phyloP scores from a whole-genome alignment of 2,888 invertebrate species.

The Euspilapteryx auroguttella region DNA sequence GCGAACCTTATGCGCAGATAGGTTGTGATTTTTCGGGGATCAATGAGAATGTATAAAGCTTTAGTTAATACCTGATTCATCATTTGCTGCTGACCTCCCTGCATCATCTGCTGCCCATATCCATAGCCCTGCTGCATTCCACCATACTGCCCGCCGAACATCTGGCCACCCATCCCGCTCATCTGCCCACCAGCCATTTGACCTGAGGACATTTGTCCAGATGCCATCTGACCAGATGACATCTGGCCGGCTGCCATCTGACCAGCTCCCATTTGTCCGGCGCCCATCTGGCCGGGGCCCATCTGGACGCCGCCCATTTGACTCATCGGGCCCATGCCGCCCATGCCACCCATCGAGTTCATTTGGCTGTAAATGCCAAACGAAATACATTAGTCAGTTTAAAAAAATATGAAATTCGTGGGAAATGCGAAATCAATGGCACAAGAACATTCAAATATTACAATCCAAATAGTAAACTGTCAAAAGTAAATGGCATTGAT shows the following conservation, averaged over 20 bases:
- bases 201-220: conserved; percentile 33
- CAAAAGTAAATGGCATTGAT: background rate
- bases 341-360: conserved; percentile 28
- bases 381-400: background rate
- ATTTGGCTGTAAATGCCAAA: conserved; percentile 28
- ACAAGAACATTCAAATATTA: too few relatives aligned
- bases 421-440: too few relatives aligned
- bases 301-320: conserved; percentile 34
- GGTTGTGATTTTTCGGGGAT: too few relatives aligned
- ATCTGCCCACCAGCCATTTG: conserved; percentile 45
- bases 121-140: conserved; percentile 64
- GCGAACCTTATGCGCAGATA: too few relatives aligned
- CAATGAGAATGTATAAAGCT: too few relatives aligned
- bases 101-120: conserved; percentile 54
- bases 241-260: conserved; percentile 40
- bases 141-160: conserved; percentile 65
- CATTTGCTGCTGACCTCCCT: conserved; percentile 53
- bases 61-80: conserved; percentile 57
- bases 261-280: conserved; percentile 32
- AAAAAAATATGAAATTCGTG: background rate
- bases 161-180: conserved; percentile 52
- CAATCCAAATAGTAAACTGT: background rate
- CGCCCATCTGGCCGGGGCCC: conserved; percentile 31
- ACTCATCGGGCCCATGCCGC: conserved; percentile 43
- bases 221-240: conserved; percentile 31